Evolutionary conservation across 1,140 invertebrate species (phyloP).

Genomic region (Hycleus cichorii): DNA sequence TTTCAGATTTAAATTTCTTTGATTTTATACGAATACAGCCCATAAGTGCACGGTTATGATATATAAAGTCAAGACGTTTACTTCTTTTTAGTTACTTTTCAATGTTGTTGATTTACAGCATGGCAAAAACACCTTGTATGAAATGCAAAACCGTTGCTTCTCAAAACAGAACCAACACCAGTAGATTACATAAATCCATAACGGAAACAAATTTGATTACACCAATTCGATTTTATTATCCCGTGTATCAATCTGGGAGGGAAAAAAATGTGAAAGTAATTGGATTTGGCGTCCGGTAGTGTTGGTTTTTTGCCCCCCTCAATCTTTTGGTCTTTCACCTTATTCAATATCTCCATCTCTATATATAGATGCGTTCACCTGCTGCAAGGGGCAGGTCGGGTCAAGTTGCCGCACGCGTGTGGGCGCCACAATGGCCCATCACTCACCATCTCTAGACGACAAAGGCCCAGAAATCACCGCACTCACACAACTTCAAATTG

Average conservation of each 20-base stretch:
- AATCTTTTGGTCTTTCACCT: constrained; percentile 22
- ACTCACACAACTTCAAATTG: not conserved
- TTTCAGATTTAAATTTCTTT: constrained; percentile 26
- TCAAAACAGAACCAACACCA: no score
- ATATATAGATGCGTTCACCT: constrained; percentile 29
- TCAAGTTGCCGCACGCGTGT: constrained; percentile 26
- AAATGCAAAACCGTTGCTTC: no score
- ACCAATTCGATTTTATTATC: no score
- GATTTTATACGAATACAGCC: constrained; percentile 18
- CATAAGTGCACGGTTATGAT: constrained; percentile 24
- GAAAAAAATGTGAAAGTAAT: no score
- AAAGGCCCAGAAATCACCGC: not conserved
- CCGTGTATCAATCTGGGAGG: no score
- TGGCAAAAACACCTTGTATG: no score
- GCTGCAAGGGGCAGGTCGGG: constrained; percentile 23
- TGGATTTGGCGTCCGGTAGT: no score
- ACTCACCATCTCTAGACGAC: constrained; percentile 24
- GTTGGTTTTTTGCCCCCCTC: not conserved
- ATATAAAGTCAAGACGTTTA: no score
- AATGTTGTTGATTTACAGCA: no score
- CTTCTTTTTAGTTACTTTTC: no score
- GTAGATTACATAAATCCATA: no score
- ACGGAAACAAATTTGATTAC: no score
- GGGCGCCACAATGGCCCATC: constrained; percentile 32
- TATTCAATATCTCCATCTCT: constrained; percentile 9